Evolutionary conservation across 2,888 invertebrate genomes (phyloP), one percentile per base, ranked within the genome.

Genomic region (Candidula unifasciata): DNA sequence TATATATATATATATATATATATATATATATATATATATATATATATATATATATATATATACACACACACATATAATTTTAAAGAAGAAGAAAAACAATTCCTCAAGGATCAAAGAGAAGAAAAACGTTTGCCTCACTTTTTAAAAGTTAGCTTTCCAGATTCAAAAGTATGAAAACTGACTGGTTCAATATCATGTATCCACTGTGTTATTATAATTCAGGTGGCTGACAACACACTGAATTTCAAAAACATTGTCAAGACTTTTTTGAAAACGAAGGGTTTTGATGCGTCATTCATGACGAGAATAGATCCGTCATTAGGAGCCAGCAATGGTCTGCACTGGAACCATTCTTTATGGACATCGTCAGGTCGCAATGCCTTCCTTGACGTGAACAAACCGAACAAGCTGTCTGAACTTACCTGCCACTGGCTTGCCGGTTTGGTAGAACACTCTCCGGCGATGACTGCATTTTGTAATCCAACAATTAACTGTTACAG

Each of bases 401-500:
- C 84, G 0, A 33, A 82, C 27, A 69, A 77, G 1, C 66, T 86
- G n/a, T 86, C 86, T 1, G 27, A 76, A 18, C 79, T 86, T 27
- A 84, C 82, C 21, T 80, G 82, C 13, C 86, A 86, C 78, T 86
- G 86, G 86, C 21, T 86, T 68, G 86, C 86, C 1, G 86, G 86
- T 0, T 60, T 86, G 30, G 27, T 86, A 6, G 73, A 82, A 13
- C 86, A 86, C 57, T 30, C 84, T 3, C 84, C 84, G 21, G 86
- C 69, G 18, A 44, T 86, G 44, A 66, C 74, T 30, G 84, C 86
- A 30, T 30, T 86, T n/a, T 35, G 73, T 37, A 74, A 64, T 27
- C 86, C 86, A 16, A 86, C 86, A 21, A 74, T 86, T 30, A 86
- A 86, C 80, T 86, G 86, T 68, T 86, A 84, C 84, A 83, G 83